A percentile compares a stretch with the other conserved stretches of the same genome.
Evolutionary conservation across 2,888 invertebrate species (phyloP).

Genomic region (Leucoptera coffeella): DNA sequence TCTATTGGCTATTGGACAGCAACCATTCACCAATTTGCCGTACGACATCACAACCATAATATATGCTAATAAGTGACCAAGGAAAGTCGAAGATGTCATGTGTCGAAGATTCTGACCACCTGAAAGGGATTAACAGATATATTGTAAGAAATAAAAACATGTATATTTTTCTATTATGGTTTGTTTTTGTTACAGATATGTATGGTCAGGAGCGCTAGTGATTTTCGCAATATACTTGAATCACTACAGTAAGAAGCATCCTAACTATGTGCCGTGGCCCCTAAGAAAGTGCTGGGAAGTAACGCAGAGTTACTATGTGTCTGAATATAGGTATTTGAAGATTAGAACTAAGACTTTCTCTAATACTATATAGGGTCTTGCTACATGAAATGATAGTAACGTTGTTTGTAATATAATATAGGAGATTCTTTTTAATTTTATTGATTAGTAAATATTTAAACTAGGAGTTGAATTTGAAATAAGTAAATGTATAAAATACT

Average conservation of each 20-base stretch:
- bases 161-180: too few species aligned
- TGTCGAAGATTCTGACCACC: too few species aligned
- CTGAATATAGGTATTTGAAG: constrained; percentile 29
- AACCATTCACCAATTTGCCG: too few species aligned
- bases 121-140: too few species aligned
- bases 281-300: constrained; percentile 17
- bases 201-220: constrained; percentile 87
- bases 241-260: constrained; percentile 74
- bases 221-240: constrained; percentile 91
- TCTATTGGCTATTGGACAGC: too few species aligned
- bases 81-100: too few species aligned
- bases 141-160: too few species aligned
- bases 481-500: too few species aligned
- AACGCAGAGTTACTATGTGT: constrained; percentile 18
- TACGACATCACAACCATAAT: too few species aligned
- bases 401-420: neutral
- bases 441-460: neutral
- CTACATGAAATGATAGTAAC: too few species aligned
- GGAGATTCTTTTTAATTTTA: neutral
- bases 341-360: constrained; percentile 28
- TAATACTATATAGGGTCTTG: constrained; percentile 19
- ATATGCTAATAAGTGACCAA: too few species aligned
- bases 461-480: too few species aligned
- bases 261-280: constrained; percentile 22
- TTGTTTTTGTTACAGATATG: constrained; percentile 58